Evolutionary conservation across 1,140 invertebrate genomes (phyloP).

Genomic region (Ceratitis capitata): DNA sequence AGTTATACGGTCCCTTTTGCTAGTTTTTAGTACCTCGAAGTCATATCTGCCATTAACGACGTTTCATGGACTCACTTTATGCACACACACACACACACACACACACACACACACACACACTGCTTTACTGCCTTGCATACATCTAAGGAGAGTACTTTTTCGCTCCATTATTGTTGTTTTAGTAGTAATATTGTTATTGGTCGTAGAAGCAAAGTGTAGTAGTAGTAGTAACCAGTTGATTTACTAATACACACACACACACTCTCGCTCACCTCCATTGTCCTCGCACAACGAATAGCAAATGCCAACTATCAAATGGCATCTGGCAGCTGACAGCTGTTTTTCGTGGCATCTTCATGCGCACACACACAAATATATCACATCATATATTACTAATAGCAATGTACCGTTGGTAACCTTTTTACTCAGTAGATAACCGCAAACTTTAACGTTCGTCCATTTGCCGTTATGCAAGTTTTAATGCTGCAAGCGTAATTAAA

Average conservation of each 20-base stretch:
- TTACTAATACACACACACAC: background rate
- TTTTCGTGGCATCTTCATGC: background rate
- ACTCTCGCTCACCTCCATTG: background rate
- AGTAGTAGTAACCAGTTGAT: background rate
- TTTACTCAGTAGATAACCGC: background rate
- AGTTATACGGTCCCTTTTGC: too few species aligned
- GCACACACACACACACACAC: background rate
- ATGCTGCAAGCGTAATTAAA: background rate
- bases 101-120: background rate
- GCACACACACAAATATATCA: too few species aligned
- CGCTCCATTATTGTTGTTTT: too few species aligned
- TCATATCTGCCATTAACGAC: background rate
- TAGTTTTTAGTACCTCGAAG: background rate
- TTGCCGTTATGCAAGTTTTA: background rate
- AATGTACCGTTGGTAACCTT: too few species aligned
- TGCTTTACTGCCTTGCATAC: background rate
- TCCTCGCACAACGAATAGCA: background rate
- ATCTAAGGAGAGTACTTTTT: background rate
- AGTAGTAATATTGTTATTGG: too few species aligned
- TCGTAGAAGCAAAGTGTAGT: background rate
- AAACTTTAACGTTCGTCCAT: background rate
- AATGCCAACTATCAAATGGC: background rate
- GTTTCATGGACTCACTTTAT: background rate
- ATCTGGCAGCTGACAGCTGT: background rate
- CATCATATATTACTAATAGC: too few species aligned